Base-by-base conservation (phyloP, 2,888 invertebrate genomes). In the Agonopterix alstromeriana region DNA sequence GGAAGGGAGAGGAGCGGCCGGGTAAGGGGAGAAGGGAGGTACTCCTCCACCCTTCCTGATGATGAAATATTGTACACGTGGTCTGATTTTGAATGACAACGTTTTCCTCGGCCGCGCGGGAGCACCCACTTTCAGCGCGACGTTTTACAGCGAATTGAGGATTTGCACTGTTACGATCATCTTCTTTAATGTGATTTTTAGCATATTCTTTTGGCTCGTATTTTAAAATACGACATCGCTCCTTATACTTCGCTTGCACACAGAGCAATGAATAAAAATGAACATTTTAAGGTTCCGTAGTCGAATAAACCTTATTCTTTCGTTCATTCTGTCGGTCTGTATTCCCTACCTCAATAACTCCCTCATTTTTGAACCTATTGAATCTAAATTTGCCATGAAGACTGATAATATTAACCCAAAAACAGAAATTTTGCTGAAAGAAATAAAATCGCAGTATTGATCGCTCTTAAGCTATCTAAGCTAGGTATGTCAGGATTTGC, bases 41-140 rank as follows among this genome's bases (percentile, higher is more conserved):
- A 63, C 60, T 58, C n/a, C 35, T 61, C 58, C 78, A 68, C 82
- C 82, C 80, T 84, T 74, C 87, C 89, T 91, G 91, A 91, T 90
- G 91, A 92, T 92, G 92, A 92, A 92, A 92, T 92, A 92, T 92
- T 90, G 91, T 91, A 91, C 92, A 91, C 91, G 92, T 91, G 92
- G 92, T 92, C 90, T 90, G 92, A 92, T 91, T 92, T 90, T 91
- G 90, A 92, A 92, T 91, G 91, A 91, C 91, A 91, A 85, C 90
- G 90, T 89, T 86, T 82, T 90, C 87, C 84, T 89, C 87, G 86
- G 82, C 78, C 77, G 73, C 70, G 66, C 73, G 66, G 67, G 74
- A 71, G 80, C 67, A 70, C 71, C 71, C 72, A 73, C 76, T 77
- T 72, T 67, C 65, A 65, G 63, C 80, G 81, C 86, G 85, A 87